A percentile compares a stretch with the other conserved stretches of the same genome.
phyloP scores from a whole-genome alignment of 2,113 vertebrate species.

The Cyanoliseus patagonus region DNA sequence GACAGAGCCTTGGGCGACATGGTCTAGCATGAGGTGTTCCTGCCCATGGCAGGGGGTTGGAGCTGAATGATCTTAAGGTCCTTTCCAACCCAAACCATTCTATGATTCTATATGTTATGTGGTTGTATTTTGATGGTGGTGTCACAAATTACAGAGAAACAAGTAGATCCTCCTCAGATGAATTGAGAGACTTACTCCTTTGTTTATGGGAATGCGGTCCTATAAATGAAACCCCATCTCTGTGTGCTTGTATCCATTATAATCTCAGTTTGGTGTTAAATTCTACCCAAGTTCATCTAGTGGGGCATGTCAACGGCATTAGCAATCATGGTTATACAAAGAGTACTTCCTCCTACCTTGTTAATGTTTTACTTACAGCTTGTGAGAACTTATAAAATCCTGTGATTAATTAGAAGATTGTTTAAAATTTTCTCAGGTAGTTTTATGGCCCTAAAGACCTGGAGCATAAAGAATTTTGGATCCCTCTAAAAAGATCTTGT shows the following conservation, averaged over 20 bases:
- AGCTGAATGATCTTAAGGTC: not conserved
- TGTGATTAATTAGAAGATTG: constrained; percentile 59
- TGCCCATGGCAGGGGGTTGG: too few relatives aligned
- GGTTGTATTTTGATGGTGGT: not conserved
- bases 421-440: constrained; percentile 59
- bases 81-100: not conserved
- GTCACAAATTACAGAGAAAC: not conserved
- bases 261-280: not conserved
- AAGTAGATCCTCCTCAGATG: not conserved
- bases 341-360: constrained; percentile 28
- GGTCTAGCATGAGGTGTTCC: not conserved
- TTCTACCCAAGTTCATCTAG: not conserved
- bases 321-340: not conserved
- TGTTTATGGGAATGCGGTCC: not conserved
- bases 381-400: constrained; percentile 43
- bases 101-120: not conserved
- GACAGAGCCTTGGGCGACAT: not conserved
- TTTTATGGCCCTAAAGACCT: constrained; percentile 48
- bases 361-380: constrained; percentile 45
- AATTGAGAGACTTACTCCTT: not conserved
- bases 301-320: not conserved
- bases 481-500: constrained; percentile 43
- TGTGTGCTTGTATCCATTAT: not conserved
- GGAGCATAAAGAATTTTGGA: constrained; percentile 35
- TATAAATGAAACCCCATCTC: not conserved